Percentiles rank a stretch among this genome's conserved stretches.
Evolutionary conservation across 2,797 vertebrate genomes (phyloP).

Genomic region (Odontamblyopus lacepedii): DNA sequence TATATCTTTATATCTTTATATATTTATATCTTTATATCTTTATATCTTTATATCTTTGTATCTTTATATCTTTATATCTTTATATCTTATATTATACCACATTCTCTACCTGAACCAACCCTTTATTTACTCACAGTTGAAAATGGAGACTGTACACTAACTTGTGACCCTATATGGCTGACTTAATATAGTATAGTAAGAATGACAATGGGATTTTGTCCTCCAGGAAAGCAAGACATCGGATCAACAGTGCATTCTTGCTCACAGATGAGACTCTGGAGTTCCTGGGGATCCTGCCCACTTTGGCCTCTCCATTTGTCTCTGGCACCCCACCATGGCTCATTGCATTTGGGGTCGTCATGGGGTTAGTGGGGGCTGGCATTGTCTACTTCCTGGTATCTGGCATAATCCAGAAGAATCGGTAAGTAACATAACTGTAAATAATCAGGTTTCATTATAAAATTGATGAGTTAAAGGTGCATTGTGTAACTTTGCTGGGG

Average conservation of each 20-base stretch:
- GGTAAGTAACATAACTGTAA: constrained; percentile 45
- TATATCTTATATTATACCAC: too few species aligned
- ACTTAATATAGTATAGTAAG: neutral
- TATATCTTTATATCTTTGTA: too few species aligned
- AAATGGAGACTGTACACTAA: neutral
- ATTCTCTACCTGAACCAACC: neutral
- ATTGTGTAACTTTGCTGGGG: too few species aligned
- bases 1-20: too few species aligned
- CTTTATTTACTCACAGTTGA: neutral
- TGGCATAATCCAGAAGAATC: constrained; percentile 46
- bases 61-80: too few species aligned
- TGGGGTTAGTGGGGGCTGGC: constrained; percentile 56
- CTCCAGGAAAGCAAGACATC: constrained; percentile 78
- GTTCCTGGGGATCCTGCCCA: constrained; percentile 86
- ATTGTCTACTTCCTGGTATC: constrained; percentile 61
- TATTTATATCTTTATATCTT: too few species aligned
- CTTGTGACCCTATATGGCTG: too few species aligned
- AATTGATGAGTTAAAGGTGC: neutral
- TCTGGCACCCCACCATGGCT: constrained; percentile 84
- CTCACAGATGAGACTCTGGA: constrained; percentile 85
- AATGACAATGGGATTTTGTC: neutral
- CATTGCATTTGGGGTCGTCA: constrained; percentile 86
- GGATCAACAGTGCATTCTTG: constrained; percentile 87
- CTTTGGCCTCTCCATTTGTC: constrained; percentile 67
- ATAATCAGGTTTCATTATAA: neutral